phyloP scores from a whole-genome alignment of 2,888 invertebrate genomes.

The Papilio gigon region DNA sequence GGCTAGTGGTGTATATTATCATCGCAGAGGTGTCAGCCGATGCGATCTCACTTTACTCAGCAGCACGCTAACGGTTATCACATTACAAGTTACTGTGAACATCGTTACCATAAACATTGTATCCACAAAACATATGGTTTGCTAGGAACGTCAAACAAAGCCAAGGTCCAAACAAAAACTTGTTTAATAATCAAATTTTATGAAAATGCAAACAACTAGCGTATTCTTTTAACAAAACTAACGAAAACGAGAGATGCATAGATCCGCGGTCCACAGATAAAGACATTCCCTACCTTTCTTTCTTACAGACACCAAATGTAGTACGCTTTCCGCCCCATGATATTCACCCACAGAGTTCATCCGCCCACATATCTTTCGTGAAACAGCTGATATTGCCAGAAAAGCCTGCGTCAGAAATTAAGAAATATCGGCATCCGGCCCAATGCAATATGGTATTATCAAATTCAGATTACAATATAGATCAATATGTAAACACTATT shows the following conservation, averaged over 20 bases:
- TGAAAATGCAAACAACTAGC: constrained; percentile 61
- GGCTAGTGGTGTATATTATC: constrained; percentile 73
- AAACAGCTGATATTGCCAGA: too few relatives aligned
- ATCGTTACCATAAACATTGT: constrained; percentile 50
- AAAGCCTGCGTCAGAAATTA: background rate
- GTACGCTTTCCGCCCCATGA: too few relatives aligned
- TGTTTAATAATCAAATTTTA: constrained; percentile 55
- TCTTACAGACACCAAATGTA: background rate
- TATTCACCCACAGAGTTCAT: too few relatives aligned
- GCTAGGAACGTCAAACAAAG: constrained; percentile 45
- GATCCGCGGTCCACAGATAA: constrained; percentile 48
- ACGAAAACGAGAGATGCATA: constrained; percentile 64
- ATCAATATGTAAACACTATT: too few relatives aligned
- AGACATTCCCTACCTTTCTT: background rate
- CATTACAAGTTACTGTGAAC: constrained; percentile 58
- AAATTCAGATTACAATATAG: background rate
- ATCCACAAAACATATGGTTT: constrained; percentile 53
- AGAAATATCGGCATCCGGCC: background rate
- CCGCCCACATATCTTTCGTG: too few relatives aligned
- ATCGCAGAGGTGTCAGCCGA: constrained; percentile 73
- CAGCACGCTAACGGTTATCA: constrained; percentile 67
- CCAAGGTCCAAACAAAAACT: constrained; percentile 48
- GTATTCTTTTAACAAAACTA: constrained; percentile 60
- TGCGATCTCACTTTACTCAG: constrained; percentile 65
- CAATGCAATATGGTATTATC: background rate